Base-by-base conservation (phyloP, 2,113 vertebrate genomes). In the Corvus moneduloides region DNA sequence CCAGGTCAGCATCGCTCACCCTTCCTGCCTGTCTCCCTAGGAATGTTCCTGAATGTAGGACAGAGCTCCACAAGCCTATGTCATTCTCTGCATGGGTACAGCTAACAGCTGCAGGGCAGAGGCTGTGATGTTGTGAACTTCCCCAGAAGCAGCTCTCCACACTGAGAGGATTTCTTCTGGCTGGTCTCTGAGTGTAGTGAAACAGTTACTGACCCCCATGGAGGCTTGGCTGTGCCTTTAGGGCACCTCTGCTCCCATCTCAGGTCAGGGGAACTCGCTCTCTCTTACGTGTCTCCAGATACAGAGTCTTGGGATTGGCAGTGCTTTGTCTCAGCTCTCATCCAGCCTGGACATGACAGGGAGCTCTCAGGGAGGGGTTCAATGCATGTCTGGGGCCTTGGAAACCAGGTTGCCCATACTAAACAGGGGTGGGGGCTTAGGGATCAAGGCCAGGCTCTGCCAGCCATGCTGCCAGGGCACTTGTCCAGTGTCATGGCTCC, bases 271-370 rank as follows among this genome's bases (percentile, higher is more conserved):
- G 63, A 63, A 17, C 22, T n/a, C 1, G 0, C 9, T 62, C 22
- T 43, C 22, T 77, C n/a, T 27, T n/a, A 12, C 8, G 3, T 52
- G 23, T 26, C 37, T 69, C 27, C 28, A 49, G 17, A 32, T 39
- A 4, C 0, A 0, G 33, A 48, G 27, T 24, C 10, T 46, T n/a
- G 21, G 22, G 4, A 8, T 6, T 56, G 54, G 43, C 32, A 6
- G 2, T 43, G 28, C 15, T 86, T 68, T 49, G 55, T 69, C 32
- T 28, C 26, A 48, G 51, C 43, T 87, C 43, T 48, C 39, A 35
- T 13, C 44, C 9, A 12, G 13, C 37, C 48, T 68, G 67, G 37
- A 9, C 35, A n/a, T 1, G 1, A 43, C 12, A 19, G n/a, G 49
- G 32, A 54, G 26, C 46, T 39, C 52, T 17, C 13, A 8, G 19